These are phyloP conservation scores for Microcebus tavaratra DNA, from an alignment of 2,113 vertebrate species.

Conservation along the genomic window DNA sequence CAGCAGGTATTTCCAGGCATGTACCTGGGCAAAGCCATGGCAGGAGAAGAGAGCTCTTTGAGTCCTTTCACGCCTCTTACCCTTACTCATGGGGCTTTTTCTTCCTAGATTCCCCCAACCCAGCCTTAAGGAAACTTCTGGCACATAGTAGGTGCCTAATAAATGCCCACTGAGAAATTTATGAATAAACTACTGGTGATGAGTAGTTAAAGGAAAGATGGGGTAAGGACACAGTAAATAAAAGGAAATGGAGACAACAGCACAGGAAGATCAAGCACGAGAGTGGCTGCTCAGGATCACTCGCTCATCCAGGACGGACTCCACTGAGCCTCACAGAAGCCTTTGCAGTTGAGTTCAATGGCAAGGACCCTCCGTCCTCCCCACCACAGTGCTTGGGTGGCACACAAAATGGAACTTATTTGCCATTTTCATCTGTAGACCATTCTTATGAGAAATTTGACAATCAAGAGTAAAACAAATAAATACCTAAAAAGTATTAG, in stretches of 20 bases:
- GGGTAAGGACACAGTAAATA: background rate
- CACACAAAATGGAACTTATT: background rate
- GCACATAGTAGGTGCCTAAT: background rate
- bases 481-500: background rate
- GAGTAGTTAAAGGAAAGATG: background rate
- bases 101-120: background rate
- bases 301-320: background rate
- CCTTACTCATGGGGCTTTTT: background rate
- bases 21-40: background rate
- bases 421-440: background rate
- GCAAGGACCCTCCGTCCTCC: background rate
- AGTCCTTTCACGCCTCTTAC: background rate
- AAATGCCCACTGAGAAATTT: background rate
- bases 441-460: background rate
- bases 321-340: background rate
- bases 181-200: background rate
- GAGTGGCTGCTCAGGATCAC: too few relatives aligned
- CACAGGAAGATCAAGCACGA: fast-evolving
- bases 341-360: background rate
- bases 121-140: background rate
- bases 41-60: background rate
- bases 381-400: background rate
- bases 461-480: background rate
- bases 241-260: background rate
- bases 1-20: background rate